A percentile compares a stretch with the other conserved stretches of the same genome.
These are phyloP conservation scores for Palaemon carinicauda DNA, from an alignment of 1,140 invertebrate species.

Conservation along the genomic window DNA sequence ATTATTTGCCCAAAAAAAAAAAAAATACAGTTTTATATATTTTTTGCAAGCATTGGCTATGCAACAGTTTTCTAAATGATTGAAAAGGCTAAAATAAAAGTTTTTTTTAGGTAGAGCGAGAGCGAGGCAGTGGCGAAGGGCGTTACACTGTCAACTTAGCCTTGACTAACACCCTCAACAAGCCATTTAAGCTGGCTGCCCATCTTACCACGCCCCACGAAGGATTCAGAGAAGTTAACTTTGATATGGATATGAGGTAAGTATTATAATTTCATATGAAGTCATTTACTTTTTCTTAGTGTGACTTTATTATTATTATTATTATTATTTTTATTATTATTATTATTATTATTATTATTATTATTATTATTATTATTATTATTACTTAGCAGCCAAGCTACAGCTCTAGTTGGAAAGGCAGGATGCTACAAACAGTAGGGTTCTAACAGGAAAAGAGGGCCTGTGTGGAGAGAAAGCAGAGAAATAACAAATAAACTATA, in stretches of 20 bases:
- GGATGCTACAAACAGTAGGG: too few species aligned
- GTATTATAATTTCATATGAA: not conserved
- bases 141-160: slow-evolving; percentile 22
- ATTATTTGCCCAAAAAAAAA: not conserved
- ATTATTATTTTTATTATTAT: too few species aligned
- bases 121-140: not conserved
- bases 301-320: too few species aligned
- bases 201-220: slow-evolving; percentile 33
- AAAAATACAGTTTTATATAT: not conserved
- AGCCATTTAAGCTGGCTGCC: slow-evolving; percentile 20
- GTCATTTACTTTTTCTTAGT: not conserved
- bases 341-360: too few species aligned
- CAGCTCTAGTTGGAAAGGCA: too few species aligned
- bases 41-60: not conserved
- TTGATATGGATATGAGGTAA: slow-evolving; percentile 13
- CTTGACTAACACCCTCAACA: not conserved
- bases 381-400: too few species aligned
- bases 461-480: too few species aligned
- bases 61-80: not conserved
- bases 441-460: too few species aligned
- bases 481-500: too few species aligned
- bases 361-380: too few species aligned
- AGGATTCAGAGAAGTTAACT: slow-evolving; percentile 23
- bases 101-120: slow-evolving; percentile 2
- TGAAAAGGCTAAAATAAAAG: not conserved